These are phyloP conservation scores for Pogonocherus hispidulus DNA, from an alignment of 2,888 invertebrate species.

Conservation along the genomic window DNA sequence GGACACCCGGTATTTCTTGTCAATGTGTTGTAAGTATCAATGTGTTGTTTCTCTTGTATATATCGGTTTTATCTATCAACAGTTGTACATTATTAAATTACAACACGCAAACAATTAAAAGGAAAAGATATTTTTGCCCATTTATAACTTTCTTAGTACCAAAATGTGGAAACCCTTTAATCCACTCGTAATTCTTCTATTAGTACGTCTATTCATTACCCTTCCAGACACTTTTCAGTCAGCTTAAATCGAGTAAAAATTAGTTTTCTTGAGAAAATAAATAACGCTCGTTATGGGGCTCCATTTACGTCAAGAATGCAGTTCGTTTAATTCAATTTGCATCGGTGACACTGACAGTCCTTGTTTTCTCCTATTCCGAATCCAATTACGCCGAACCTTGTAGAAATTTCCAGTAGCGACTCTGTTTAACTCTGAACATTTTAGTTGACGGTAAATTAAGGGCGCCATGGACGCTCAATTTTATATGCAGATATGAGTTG, in stretches of 20 bases:
- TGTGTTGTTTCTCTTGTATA: no score
- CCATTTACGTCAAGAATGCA: not conserved
- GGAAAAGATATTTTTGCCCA: no score
- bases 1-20: no score
- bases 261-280: not conserved
- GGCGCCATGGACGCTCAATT: no score
- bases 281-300: not conserved
- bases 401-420: not conserved
- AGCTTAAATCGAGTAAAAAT: conserved; percentile 3
- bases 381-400: not conserved
- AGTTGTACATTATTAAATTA: no score
- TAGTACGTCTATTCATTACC: not conserved
- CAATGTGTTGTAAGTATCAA: no score
- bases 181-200: no score
- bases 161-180: no score
- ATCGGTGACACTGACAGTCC: conserved; percentile 4
- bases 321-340: conserved; percentile 4
- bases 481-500: no score
- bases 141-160: no score
- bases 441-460: not conserved
- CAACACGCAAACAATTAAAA: no score
- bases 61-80: no score
- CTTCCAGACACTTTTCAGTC: not conserved
- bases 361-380: not conserved
- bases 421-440: conserved; percentile 2